These are phyloP conservation scores for Cynocephalus volans DNA, from an alignment of 2,113 vertebrate species.

Conservation along the genomic window DNA sequence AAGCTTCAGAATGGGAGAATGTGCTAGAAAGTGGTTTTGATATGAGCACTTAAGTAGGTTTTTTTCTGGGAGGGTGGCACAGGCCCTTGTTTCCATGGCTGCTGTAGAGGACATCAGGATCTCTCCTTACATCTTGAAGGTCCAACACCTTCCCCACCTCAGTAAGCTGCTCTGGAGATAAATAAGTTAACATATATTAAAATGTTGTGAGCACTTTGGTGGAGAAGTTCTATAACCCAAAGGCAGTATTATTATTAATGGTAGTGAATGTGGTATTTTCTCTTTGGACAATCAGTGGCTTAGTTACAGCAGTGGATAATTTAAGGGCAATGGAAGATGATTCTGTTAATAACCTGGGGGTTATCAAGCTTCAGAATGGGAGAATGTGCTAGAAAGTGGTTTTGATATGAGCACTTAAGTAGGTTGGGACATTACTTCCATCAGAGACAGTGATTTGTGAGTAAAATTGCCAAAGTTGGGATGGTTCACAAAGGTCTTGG, in stretches of 20 bases:
- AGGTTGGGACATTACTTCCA: background rate
- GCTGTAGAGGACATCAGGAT: background rate
- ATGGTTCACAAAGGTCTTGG: background rate
- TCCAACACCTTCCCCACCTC: background rate
- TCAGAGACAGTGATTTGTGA: background rate
- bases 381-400: background rate
- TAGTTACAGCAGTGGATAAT: background rate
- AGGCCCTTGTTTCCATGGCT: background rate
- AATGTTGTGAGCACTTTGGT: background rate
- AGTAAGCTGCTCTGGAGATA: background rate
- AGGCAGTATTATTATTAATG: background rate
- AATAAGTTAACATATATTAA: background rate
- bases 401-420: background rate
- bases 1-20: background rate
- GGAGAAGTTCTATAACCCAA: background rate
- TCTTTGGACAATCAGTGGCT: background rate
- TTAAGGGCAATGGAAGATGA: background rate
- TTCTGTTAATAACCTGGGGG: background rate
- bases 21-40: background rate
- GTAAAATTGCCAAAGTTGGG: background rate
- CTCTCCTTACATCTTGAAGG: background rate
- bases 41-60: background rate
- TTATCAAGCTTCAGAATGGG: background rate
- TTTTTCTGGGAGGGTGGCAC: background rate
- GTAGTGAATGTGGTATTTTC: background rate